A percentile compares a stretch with the other conserved stretches of the same genome.
These are phyloP conservation scores for Molossus alvarezi DNA, from an alignment of 2,797 vertebrate genomes.

Conservation along the genomic window DNA sequence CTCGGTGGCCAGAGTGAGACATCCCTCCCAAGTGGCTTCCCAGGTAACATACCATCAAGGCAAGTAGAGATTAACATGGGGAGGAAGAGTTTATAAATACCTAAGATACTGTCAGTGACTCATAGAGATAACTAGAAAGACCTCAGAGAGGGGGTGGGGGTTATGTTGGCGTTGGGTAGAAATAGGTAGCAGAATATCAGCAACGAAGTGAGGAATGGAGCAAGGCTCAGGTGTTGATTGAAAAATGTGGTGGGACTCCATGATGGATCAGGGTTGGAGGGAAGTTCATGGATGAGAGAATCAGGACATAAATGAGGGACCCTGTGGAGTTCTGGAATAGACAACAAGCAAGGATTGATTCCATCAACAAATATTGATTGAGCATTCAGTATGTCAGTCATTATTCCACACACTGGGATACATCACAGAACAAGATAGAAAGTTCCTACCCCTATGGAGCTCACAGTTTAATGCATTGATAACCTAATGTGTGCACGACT, in stretches of 20 bases:
- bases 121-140: not conserved
- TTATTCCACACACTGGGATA: not conserved
- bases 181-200: no score
- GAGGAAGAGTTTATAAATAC: not conserved
- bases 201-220: not conserved
- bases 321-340: not conserved
- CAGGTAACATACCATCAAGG: not conserved
- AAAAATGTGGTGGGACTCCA: not conserved
- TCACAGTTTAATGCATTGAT: not conserved
- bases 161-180: not conserved
- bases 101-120: not conserved
- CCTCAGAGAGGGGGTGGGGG: fast-evolving
- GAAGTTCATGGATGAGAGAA: not conserved
- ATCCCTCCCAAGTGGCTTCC: not conserved
- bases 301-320: not conserved
- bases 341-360: not conserved
- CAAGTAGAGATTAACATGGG: not conserved
- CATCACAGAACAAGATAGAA: not conserved
- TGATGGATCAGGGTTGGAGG: not conserved
- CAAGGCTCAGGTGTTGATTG: not conserved
- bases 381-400: not conserved
- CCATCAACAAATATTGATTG: not conserved
- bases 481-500: not conserved
- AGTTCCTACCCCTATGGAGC: not conserved
- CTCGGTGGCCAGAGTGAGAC: not conserved